phyloP scores from a whole-genome alignment of 2,888 invertebrate genomes.

The Cryptus viduatorius region DNA sequence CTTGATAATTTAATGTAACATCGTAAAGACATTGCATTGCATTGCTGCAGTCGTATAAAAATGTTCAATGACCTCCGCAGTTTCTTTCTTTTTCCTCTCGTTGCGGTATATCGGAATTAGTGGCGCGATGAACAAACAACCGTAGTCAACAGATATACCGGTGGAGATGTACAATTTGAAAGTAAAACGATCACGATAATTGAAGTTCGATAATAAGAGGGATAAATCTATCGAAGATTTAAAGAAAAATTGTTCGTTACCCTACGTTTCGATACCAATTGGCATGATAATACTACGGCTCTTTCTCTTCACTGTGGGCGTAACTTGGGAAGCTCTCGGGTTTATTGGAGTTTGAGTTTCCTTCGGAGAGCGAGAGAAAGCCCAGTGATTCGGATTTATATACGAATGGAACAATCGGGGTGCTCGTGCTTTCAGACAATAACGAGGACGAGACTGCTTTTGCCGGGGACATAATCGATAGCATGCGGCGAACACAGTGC shows the following conservation, averaged over 20 bases:
- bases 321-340: background rate
- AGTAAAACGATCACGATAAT: slow-evolving; percentile 40
- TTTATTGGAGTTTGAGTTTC: slow-evolving; percentile 58
- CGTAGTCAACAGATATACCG: background rate
- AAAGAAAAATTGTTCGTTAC: slow-evolving; percentile 51
- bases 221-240: slow-evolving; percentile 37
- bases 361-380: slow-evolving; percentile 28
- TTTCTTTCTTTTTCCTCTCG: too few relatives aligned
- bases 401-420: slow-evolving; percentile 54
- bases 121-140: background rate
- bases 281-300: slow-evolving; percentile 22
- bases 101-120: background rate
- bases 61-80: too few relatives aligned
- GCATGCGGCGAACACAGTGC: slow-evolving; percentile 45
- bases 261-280: slow-evolving; percentile 59
- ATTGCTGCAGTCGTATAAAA: too few relatives aligned
- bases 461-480: slow-evolving; percentile 52
- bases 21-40: too few relatives aligned
- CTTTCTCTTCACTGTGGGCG: background rate
- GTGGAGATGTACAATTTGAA: background rate
- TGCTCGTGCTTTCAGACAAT: slow-evolving; percentile 52
- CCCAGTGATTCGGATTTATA: slow-evolving; percentile 56
- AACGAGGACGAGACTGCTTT: slow-evolving; percentile 49
- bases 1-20: too few relatives aligned
- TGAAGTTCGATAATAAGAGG: slow-evolving; percentile 32